A percentile compares a stretch with the other conserved stretches of the same genome.
These are phyloP conservation scores for Passerina amoena DNA, from an alignment of 2,113 vertebrate genomes.

Conservation along the genomic window DNA sequence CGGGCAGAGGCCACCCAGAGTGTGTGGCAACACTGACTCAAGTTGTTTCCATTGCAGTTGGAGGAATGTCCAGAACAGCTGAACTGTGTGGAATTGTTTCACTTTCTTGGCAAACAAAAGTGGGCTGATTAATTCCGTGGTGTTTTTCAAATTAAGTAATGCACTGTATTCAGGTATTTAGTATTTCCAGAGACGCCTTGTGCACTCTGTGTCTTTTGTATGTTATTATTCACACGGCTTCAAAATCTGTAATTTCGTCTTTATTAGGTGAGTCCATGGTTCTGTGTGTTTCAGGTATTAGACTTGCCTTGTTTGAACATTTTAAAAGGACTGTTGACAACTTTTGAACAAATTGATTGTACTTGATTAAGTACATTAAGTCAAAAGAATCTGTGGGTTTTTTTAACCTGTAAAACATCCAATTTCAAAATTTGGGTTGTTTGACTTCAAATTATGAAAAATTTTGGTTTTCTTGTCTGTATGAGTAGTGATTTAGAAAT, in stretches of 20 bases:
- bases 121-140: neutral
- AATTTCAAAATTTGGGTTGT: neutral
- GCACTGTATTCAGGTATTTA: neutral
- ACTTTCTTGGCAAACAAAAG: neutral
- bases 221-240: neutral
- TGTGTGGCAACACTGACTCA: neutral
- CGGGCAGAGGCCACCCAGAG: neutral
- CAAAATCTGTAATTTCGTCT: neutral
- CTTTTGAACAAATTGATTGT: neutral
- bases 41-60: neutral
- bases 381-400: neutral
- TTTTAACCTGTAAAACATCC: neutral
- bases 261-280: neutral
- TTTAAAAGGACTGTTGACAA: neutral
- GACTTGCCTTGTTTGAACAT: neutral
- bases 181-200: neutral
- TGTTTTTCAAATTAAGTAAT: neutral
- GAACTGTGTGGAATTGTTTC: neutral
- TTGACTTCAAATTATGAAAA: neutral
- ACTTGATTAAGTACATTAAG: neutral
- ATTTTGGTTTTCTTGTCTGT: neutral
- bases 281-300: neutral
- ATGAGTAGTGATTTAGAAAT: neutral
- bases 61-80: neutral
- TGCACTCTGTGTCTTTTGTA: neutral